phyloP scores from a whole-genome alignment of 2,888 invertebrate species.

The Lasiommata megera region DNA sequence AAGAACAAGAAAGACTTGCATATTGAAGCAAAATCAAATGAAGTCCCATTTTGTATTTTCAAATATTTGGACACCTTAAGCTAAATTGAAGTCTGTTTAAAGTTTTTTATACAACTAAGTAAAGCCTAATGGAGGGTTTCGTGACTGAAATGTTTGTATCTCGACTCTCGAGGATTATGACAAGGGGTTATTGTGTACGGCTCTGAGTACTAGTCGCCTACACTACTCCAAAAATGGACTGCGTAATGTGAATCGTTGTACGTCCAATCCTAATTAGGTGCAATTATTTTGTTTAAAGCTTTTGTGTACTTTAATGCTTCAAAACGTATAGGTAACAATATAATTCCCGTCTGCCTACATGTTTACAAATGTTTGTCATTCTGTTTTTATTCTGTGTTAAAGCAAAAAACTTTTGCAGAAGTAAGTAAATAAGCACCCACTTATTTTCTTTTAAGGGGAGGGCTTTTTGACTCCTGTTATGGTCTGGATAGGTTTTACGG shows the following conservation, averaged over 20 bases:
- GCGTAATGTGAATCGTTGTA: neutral
- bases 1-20: neutral
- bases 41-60: neutral
- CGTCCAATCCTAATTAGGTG: neutral
- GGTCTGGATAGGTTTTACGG: neutral
- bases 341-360: no score
- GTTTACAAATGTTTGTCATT: no score
- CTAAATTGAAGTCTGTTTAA: constrained; percentile 32
- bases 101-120: constrained; percentile 25
- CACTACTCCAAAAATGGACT: neutral
- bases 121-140: constrained; percentile 34
- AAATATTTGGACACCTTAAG: constrained; percentile 2
- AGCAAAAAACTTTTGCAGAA: no score
- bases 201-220: constrained; percentile 3
- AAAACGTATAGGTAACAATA: no score
- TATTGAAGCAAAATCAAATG: neutral
- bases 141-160: constrained; percentile 29
- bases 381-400: no score
- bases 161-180: constrained; percentile 29
- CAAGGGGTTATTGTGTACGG: constrained; percentile 28
- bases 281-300: neutral
- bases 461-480: no score
- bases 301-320: no score
- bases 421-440: no score
- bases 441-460: no score